Percentiles rank a stretch among this genome's conserved stretches.
Conservation (phyloP, 2,888 invertebrate genomes). For the Mesorhabditis spiculigera region DNA sequence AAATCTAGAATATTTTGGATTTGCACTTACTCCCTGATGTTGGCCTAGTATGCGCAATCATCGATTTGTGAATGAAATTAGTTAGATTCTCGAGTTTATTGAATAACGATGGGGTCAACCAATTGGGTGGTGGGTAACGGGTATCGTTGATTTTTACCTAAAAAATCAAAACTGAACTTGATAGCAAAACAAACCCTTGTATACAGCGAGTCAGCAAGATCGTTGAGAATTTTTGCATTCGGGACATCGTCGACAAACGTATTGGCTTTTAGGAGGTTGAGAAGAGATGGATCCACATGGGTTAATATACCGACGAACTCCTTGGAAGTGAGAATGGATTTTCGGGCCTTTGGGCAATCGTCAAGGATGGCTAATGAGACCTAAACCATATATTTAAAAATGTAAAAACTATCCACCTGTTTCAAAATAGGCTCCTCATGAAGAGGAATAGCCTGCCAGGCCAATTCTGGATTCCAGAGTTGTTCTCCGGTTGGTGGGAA, state of each 20-base stretch:
- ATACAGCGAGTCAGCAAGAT: conserved; percentile 4
- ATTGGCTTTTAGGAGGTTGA: neutral
- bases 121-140: neutral
- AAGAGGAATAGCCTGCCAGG: neutral
- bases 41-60: neutral
- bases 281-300: neutral
- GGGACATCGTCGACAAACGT: neutral
- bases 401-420: neutral
- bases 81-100: neutral
- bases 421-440: conserved; percentile 1
- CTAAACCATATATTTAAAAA: neutral
- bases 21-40: neutral
- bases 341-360: neutral
- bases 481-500: conserved; percentile 2
- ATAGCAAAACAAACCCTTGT: neutral
- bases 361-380: neutral
- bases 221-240: neutral
- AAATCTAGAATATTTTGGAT: no score
- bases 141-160: conserved; percentile 2
- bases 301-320: neutral
- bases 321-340: neutral
- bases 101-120: neutral
- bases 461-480: neutral
- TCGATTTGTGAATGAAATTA: neutral
- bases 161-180: neutral